Conservation (phyloP, 2,888 invertebrate species). For the Coleophora flavipennella region DNA sequence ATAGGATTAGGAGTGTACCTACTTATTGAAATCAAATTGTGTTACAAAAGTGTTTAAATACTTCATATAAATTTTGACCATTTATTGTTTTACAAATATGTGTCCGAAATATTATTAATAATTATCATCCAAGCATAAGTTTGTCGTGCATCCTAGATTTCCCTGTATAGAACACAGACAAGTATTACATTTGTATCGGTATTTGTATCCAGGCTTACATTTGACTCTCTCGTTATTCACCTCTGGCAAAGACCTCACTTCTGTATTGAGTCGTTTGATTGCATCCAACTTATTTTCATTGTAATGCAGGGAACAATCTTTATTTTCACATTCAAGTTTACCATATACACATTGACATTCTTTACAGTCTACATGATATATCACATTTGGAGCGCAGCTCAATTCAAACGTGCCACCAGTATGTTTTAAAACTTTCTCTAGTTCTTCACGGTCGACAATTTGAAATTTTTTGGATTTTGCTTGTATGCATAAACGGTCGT, state of each 20-base stretch:
- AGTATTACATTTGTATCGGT: slow-evolving; percentile 34
- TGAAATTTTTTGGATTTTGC: slow-evolving; percentile 21
- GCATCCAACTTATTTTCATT: too few species aligned
- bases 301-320: slow-evolving; percentile 12
- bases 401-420: background rate
- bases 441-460: slow-evolving; percentile 12
- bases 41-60: too few species aligned
- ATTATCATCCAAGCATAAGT: slow-evolving; percentile 32
- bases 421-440: slow-evolving; percentile 17
- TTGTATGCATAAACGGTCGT: slow-evolving; percentile 32
- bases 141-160: slow-evolving; percentile 29
- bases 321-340: slow-evolving; percentile 21
- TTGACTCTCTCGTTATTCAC: slow-evolving; percentile 13
- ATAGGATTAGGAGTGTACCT: too few species aligned
- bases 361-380: slow-evolving; percentile 31
- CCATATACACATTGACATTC: slow-evolving; percentile 25
- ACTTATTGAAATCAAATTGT: too few species aligned
- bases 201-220: slow-evolving; percentile 31
- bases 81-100: background rate
- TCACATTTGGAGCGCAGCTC: background rate
- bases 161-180: slow-evolving; percentile 26
- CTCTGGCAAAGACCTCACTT: slow-evolving; percentile 15
- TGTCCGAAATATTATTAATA: slow-evolving; percentile 1
- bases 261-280: background rate
- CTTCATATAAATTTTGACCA: too few species aligned